Conservation (phyloP, 2,888 invertebrate species). For the Zaprionus bogoriensis region DNA sequence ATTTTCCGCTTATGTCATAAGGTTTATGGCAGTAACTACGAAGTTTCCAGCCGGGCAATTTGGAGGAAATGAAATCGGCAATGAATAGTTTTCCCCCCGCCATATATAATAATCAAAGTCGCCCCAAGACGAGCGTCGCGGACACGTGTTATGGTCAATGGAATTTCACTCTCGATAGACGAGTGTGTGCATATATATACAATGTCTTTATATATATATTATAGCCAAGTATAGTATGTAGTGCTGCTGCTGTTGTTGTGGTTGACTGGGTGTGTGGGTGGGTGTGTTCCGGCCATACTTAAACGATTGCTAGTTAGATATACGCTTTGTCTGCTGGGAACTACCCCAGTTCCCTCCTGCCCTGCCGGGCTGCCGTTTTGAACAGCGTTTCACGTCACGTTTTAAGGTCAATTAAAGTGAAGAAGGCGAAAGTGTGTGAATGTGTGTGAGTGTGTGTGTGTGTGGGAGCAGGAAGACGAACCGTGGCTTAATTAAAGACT, state of each 20-base stretch:
- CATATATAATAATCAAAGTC: constrained; percentile 35
- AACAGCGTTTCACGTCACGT: constrained; percentile 50
- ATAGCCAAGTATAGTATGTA: constrained; percentile 2
- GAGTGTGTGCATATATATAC: constrained; percentile 11
- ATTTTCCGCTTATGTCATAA: constrained; percentile 37
- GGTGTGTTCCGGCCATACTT: constrained; percentile 57
- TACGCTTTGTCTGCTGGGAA: constrained; percentile 40
- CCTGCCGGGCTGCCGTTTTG: constrained; percentile 32
- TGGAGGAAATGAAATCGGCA: constrained; percentile 54
- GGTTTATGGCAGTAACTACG: neutral
- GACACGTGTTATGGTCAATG: constrained; percentile 48
- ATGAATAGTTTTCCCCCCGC: constrained; percentile 24
- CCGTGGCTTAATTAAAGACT: constrained; percentile 39
- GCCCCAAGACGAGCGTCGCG: constrained; percentile 19
- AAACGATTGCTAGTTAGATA: constrained; percentile 62
- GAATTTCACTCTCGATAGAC: constrained; percentile 62
- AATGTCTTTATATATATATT: too few relatives aligned
- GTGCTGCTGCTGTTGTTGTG: neutral
- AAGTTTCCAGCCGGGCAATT: constrained; percentile 28
- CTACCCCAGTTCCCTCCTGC: constrained; percentile 9
- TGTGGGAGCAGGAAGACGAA: neutral
- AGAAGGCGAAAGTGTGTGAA: constrained; percentile 35
- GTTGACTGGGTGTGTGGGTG: constrained; percentile 35
- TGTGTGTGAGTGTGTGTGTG: neutral
- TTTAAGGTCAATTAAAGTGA: constrained; percentile 62